These are phyloP conservation scores for Notocelia uddmanniana DNA, from an alignment of 2,888 invertebrate species.

Conservation along the genomic window DNA sequence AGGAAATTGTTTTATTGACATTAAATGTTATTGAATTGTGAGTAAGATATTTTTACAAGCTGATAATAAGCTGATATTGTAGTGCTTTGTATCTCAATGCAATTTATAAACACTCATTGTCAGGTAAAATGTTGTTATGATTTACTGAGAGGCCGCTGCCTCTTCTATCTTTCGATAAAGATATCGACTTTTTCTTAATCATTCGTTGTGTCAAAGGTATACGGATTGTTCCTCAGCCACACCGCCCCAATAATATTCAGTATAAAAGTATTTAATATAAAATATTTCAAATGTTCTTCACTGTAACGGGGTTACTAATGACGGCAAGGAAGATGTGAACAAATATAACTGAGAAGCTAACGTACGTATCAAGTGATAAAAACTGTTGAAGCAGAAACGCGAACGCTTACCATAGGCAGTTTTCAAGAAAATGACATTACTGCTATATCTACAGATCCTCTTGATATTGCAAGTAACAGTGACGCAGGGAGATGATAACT, in stretches of 20 bases:
- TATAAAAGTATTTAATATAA: not conserved
- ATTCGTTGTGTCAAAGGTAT: not conserved
- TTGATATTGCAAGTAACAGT: conserved; percentile 1
- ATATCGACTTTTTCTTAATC: not conserved
- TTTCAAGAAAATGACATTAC: not conserved
- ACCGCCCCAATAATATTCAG: not conserved
- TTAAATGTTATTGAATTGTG: not conserved
- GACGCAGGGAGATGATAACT: not conserved
- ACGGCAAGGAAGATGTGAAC: not conserved
- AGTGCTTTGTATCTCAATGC: not conserved
- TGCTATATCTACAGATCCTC: conserved; percentile 10
- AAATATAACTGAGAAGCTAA: not conserved
- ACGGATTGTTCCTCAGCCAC: not conserved
- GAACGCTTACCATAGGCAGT: not conserved
- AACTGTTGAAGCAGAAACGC: not conserved
- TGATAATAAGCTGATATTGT: not conserved
- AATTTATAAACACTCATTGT: conserved; percentile 19
- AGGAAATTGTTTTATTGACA: not conserved
- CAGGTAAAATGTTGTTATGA: not conserved
- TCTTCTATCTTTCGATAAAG: no score
- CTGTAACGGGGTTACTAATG: not conserved
- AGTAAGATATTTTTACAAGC: not conserved
- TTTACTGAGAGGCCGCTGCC: no score
- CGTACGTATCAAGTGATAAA: not conserved
- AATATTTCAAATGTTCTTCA: not conserved